phyloP scores from a whole-genome alignment of 2,797 vertebrate species.

The Neosalanx taihuensis region DNA sequence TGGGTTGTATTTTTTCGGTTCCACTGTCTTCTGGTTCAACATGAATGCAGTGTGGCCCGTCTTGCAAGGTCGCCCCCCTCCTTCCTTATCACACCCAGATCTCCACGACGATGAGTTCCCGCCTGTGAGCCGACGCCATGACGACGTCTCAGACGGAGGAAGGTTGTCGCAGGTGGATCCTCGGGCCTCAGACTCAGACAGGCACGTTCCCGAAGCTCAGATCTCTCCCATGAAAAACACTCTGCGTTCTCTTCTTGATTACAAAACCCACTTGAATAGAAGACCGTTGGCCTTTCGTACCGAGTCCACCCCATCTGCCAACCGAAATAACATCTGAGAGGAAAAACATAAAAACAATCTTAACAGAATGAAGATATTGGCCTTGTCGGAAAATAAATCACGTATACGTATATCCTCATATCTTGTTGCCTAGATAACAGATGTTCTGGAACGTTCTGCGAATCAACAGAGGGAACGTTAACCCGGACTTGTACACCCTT shows the following conservation, averaged over 20 bases:
- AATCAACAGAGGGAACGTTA: conserved; percentile 7
- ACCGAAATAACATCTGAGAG: background rate
- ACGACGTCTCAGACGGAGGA: background rate
- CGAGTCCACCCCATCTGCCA: background rate
- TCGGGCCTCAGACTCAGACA: background rate
- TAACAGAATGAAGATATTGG: too few relatives aligned
- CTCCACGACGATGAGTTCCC: conserved; percentile 24
- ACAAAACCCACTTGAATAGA: background rate
- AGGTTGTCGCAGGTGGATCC: background rate
- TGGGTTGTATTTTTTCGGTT: too few relatives aligned
- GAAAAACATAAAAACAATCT: too few relatives aligned
- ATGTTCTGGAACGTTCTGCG: conserved; percentile 16
- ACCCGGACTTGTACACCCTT: conserved; percentile 9
- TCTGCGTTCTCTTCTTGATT: background rate
- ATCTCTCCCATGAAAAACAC: background rate
- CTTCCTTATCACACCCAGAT: conserved; percentile 33
- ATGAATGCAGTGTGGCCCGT: conserved; percentile 15
- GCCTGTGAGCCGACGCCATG: background rate
- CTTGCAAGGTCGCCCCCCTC: background rate
- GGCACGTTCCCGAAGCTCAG: background rate
- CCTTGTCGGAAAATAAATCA: too few relatives aligned
- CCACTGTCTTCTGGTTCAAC: conserved; percentile 11
- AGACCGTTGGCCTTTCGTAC: background rate
- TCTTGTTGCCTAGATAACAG: background rate
- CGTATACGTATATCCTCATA: too few relatives aligned